Evolutionary conservation across 2,113 vertebrate genomes (phyloP).

Genomic region (Stegostoma tigrinum): DNA sequence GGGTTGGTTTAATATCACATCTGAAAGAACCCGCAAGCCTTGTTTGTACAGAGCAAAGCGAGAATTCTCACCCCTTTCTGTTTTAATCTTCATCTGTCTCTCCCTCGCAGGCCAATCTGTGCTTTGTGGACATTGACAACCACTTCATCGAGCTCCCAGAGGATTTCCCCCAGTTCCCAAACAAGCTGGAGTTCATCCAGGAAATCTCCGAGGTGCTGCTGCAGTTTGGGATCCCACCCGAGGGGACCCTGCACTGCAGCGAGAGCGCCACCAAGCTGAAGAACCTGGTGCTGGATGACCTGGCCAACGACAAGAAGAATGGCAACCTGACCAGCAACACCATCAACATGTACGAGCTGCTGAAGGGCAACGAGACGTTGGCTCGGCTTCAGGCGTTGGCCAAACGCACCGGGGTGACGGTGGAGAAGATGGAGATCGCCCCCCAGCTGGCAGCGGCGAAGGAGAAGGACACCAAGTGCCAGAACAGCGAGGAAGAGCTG

Average conservation of each 20-base stretch:
- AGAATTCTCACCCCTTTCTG: not conserved
- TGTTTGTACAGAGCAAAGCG: not conserved
- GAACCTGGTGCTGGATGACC: conserved; percentile 73
- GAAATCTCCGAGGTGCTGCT: conserved; percentile 82
- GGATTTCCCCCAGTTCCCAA: conserved; percentile 85
- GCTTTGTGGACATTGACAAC: conserved; percentile 93
- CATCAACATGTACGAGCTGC: conserved; percentile 73
- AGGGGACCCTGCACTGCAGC: conserved; percentile 60
- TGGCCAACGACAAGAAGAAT: conserved; percentile 83
- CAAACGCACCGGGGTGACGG: conserved; percentile 66
- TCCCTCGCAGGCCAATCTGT: conserved; percentile 77
- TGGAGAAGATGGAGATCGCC: conserved; percentile 65
- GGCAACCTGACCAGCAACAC: conserved; percentile 75
- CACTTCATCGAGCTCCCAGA: conserved; percentile 82
- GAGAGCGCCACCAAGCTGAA: conserved; percentile 64
- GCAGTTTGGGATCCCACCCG: conserved; percentile 67
- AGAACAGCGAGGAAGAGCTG: conserved; percentile 71
- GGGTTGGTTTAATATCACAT: not conserved
- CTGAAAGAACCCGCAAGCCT: not conserved
- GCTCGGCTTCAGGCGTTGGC: conserved; percentile 84
- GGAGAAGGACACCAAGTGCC: conserved; percentile 56
- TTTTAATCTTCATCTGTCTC: conserved; percentile 18
- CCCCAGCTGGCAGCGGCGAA: conserved; percentile 50
- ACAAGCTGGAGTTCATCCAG: conserved; percentile 81
- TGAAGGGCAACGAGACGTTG: conserved; percentile 74